These are phyloP conservation scores for Megaceryle alcyon DNA, from an alignment of 2,797 vertebrate species.

Conservation along the genomic window DNA sequence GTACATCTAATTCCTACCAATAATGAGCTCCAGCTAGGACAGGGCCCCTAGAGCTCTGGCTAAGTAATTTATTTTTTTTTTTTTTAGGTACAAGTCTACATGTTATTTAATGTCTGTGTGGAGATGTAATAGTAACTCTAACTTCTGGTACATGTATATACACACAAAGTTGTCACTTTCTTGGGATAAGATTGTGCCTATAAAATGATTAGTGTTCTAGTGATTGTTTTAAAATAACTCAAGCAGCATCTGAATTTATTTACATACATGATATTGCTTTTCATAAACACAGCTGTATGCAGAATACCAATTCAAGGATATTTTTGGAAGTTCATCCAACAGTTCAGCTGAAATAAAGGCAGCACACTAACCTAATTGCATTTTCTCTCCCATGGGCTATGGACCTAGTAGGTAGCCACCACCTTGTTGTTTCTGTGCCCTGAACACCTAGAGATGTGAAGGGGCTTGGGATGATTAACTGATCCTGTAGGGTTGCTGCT, in stretches of 20 bases:
- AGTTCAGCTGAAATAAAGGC: slow-evolving; percentile 74
- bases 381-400: background rate
- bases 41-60: background rate
- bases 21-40: background rate
- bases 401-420: background rate
- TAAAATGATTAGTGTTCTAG: slow-evolving; percentile 85
- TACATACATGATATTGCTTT: slow-evolving; percentile 84
- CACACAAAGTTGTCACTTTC: slow-evolving; percentile 74
- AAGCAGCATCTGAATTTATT: slow-evolving; percentile 85
- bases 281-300: slow-evolving; percentile 86
- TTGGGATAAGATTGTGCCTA: slow-evolving; percentile 78
- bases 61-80: background rate
- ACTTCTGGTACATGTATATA: background rate
- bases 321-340: slow-evolving; percentile 83
- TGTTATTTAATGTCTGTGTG: background rate
- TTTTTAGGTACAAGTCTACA: background rate
- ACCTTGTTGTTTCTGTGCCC: background rate
- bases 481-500: background rate
- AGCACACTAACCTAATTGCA: slow-evolving; percentile 46
- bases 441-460: background rate
- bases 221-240: slow-evolving; percentile 87
- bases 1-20: background rate
- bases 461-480: background rate
- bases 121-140: background rate
- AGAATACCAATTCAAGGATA: slow-evolving; percentile 80